Conservation (phyloP, 2,113 vertebrate species). For the Taurulus bubalis region DNA sequence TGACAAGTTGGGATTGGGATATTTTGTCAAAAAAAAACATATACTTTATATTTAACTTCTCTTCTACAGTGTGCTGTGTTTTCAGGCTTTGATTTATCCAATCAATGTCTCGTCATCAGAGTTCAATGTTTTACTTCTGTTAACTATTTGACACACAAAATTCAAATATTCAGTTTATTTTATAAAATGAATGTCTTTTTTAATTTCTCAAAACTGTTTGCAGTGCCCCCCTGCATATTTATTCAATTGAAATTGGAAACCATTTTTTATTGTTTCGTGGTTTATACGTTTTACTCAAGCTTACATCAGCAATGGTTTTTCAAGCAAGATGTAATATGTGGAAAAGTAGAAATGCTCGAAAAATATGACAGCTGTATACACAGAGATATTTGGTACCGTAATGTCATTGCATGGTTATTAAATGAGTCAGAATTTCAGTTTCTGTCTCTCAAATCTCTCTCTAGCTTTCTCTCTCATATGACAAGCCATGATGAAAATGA, state of each 20-base stretch:
- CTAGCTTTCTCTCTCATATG: background rate
- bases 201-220: background rate
- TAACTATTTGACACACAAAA: background rate
- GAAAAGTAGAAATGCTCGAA: slow-evolving; percentile 10
- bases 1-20: too few species aligned
- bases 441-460: slow-evolving; percentile 13
- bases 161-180: background rate
- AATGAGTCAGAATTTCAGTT: slow-evolving; percentile 18
- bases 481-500: slow-evolving; percentile 7
- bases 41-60: too few species aligned
- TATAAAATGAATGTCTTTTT: slow-evolving; percentile 2
- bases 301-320: slow-evolving; percentile 14
- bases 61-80: too few species aligned
- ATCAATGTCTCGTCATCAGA: background rate
- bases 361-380: slow-evolving; percentile 11
- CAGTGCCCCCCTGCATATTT: background rate
- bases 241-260: background rate
- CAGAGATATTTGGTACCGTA: background rate
- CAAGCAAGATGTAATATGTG: slow-evolving; percentile 10
- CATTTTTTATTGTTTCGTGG: slow-evolving; percentile 1
- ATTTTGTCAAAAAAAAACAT: too few species aligned
- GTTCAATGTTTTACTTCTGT: background rate
- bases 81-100: background rate
- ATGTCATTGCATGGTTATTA: slow-evolving; percentile 21
- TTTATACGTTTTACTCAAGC: slow-evolving; percentile 8